Base-by-base conservation (phyloP, 2,888 invertebrate genomes). In the Aspidiotus destructor region DNA sequence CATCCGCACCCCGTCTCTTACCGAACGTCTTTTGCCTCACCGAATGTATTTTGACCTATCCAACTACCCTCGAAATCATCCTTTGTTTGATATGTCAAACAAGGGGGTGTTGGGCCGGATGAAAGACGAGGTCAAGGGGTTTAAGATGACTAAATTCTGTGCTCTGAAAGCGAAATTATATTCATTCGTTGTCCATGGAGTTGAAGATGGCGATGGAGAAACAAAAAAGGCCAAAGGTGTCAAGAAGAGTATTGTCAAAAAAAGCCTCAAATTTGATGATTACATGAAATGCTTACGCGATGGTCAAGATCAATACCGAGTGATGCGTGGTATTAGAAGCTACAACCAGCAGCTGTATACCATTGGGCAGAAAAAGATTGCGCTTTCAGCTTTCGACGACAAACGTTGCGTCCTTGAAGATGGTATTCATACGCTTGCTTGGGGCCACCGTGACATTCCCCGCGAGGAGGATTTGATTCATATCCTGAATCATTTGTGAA, bases 151-250 rank as follows among this genome's bases (percentile, higher is more conserved):
- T 3, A n/a, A 11, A 11, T 67, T 63, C 41, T 40, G 52, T 0
- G 63, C 53, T 1, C 15, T 53, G 8, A 53, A 54, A 54, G 52
- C 63, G 9, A 63, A 63, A 54, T 54, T 11, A 16, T 63, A 55
- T 53, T 2, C 48, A 48, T 48, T 48, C 28, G 28, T 28, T 28
- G 28, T 28, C 28, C 1, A 5, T 48, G 9, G 54, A 41, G 28
- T 53, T 15, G 53, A n/a, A 10, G 53, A 53, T n/a, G 54, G 52
- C 41, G 41, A 62, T 9, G 17, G 52, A 17, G 48, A 28, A 15
- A 1, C 52, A 11, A 62, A 62, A 62, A 44, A 62, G 28, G 62
- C 48, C 28, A 62, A 62, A 28, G 62, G 52, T 6, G 8, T 61
- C 1, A 13, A 42, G 1, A 42, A 52, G 10, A 28, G 15, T 28